phyloP scores from a whole-genome alignment of 2,888 invertebrate genomes.

The Ichneumon xanthorius region DNA sequence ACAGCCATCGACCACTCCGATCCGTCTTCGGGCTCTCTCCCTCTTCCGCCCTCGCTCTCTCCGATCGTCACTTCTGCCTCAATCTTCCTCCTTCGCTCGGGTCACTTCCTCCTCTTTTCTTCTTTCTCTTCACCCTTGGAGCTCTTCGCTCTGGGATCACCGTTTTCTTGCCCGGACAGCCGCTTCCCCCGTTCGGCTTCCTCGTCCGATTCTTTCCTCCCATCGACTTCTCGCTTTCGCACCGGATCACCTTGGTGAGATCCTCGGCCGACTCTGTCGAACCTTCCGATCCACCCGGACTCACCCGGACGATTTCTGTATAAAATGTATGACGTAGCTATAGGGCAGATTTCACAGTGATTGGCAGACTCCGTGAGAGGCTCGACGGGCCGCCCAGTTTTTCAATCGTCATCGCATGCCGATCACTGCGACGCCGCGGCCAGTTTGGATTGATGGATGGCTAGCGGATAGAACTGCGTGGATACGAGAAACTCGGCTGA shows the following conservation, averaged over 20 bases:
- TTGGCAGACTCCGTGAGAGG: conserved; percentile 32
- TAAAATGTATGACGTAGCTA: conserved; percentile 45
- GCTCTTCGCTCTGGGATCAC: not conserved
- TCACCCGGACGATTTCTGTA: conserved; percentile 51
- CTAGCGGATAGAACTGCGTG: not conserved
- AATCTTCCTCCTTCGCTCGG: conserved; percentile 45
- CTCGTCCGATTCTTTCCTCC: conserved; percentile 13
- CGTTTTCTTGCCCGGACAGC: conserved; percentile 24
- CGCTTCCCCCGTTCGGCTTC: not conserved
- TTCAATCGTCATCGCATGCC: conserved; percentile 1
- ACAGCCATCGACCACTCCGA: conserved; percentile 60
- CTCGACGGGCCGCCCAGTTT: not conserved
- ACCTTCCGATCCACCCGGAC: conserved; percentile 37
- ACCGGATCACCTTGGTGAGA: conserved; percentile 78
- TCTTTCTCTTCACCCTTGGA: conserved; percentile 30
- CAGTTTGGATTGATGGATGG: not conserved
- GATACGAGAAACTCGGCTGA: not conserved
- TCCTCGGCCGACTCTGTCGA: conserved; percentile 46
- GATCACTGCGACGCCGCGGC: not conserved
- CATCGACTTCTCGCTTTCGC: conserved; percentile 72
- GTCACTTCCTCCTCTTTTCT: conserved; percentile 36
- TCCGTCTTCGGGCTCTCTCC: conserved; percentile 21
- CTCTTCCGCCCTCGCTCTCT: conserved; percentile 39
- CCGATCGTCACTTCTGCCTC: conserved; percentile 32
- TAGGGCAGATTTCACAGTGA: conserved; percentile 1